Conservation (phyloP, 2,113 vertebrate species). For the Emydocephalus ijimae region DNA sequence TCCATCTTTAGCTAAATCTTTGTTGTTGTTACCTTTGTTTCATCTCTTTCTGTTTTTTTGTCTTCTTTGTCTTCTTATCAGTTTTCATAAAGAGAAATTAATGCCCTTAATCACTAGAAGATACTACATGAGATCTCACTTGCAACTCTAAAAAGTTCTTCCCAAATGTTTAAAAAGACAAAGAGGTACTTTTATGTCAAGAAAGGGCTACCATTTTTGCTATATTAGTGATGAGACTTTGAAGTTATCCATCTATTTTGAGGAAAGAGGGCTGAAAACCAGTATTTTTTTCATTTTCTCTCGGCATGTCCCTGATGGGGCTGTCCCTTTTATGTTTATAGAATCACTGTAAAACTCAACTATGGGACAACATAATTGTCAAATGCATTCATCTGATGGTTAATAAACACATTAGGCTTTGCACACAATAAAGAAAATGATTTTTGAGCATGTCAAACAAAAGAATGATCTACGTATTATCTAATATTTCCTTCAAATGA, state of each 20-base stretch:
- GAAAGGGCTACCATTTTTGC: neutral
- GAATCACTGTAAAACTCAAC: conserved; percentile 23
- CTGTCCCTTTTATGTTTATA: conserved; percentile 21
- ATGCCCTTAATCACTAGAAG: neutral
- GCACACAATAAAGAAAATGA: conserved; percentile 40
- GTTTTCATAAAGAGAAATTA: neutral
- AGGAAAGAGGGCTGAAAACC: neutral
- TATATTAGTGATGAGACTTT: neutral
- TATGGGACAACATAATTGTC: accelerated
- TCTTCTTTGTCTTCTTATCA: neutral
- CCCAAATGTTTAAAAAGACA: neutral
- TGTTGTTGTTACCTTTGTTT: neutral
- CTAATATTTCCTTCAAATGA: conserved; percentile 56
- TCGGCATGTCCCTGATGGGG: neutral
- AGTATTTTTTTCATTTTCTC: neutral
- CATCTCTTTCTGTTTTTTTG: neutral
- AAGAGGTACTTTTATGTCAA: neutral
- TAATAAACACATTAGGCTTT: conserved; percentile 37
- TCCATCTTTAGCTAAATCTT: neutral
- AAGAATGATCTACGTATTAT: conserved; percentile 50
- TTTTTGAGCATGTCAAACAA: conserved; percentile 50
- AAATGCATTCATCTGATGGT: conserved; percentile 23
- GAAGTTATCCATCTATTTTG: neutral
- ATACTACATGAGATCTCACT: neutral
- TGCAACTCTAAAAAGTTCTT: neutral